Evolutionary conservation across 2,888 invertebrate species (phyloP).

Genomic region (Drosophila picticornis): DNA sequence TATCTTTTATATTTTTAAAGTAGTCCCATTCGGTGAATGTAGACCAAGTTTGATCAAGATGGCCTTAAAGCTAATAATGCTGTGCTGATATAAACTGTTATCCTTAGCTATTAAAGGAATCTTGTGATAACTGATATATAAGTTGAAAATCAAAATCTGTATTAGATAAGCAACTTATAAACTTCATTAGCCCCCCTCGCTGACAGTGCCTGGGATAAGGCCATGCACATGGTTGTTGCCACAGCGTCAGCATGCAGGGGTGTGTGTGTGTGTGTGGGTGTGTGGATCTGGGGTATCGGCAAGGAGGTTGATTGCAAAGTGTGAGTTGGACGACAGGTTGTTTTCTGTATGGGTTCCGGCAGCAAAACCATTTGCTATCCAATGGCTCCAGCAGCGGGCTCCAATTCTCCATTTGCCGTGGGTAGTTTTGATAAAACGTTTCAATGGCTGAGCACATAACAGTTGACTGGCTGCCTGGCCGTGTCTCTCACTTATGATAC

Average conservation of each 20-base stretch:
- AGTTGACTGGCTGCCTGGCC: constrained; percentile 75
- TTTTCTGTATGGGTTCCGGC: constrained; percentile 53
- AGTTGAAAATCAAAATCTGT: no score
- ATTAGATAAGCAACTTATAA: not conserved
- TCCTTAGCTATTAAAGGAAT: not conserved
- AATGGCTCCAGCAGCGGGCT: constrained; percentile 53
- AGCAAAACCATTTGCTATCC: constrained; percentile 65
- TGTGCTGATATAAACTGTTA: not conserved
- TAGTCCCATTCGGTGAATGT: not conserved
- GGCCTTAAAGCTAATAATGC: not conserved
- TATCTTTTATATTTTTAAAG: no score
- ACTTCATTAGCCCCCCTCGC: constrained; percentile 21
- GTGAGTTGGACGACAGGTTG: constrained; percentile 67
- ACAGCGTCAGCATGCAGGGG: not conserved
- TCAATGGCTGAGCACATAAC: constrained; percentile 79
- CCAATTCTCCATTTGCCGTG: constrained; percentile 54
- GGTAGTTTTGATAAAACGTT: constrained; percentile 80
- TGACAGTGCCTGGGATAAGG: constrained; percentile 21
- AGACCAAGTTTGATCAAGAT: not conserved
- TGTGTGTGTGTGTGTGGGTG: not conserved
- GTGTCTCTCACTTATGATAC: constrained; percentile 52
- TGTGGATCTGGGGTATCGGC: not conserved
- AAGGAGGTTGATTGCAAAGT: constrained; percentile 35
- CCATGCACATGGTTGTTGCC: constrained; percentile 27
- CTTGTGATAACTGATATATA: no score